These are phyloP conservation scores for Pterophyllum scalare DNA, from an alignment of 2,113 vertebrate genomes.

Conservation along the genomic window DNA sequence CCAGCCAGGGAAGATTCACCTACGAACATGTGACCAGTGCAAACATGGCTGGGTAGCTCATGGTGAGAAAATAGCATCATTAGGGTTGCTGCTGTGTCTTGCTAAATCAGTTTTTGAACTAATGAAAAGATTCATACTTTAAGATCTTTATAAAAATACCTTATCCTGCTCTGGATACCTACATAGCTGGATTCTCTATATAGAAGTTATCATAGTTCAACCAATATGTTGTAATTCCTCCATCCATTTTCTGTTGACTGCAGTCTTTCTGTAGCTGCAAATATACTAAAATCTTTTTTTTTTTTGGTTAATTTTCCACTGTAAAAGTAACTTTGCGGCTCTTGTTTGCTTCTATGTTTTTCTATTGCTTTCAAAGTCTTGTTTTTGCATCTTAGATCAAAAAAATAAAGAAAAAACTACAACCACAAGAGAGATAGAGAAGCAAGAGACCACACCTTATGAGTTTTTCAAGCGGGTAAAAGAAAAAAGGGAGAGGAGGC, in stretches of 20 bases:
- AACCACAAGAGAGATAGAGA: slow-evolving; percentile 28
- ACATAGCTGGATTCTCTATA: neutral
- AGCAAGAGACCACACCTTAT: slow-evolving; percentile 63
- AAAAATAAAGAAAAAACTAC: slow-evolving; percentile 17
- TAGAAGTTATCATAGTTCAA: neutral
- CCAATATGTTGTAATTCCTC: neutral
- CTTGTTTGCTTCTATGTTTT: slow-evolving; percentile 34
- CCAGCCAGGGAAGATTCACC: slow-evolving; percentile 98
- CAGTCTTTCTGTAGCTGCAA: neutral
- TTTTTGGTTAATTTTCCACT: neutral
- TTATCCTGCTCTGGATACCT: slow-evolving; percentile 12
- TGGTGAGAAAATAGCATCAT: slow-evolving; percentile 82
- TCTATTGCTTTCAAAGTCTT: slow-evolving; percentile 41
- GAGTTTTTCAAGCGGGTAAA: slow-evolving; percentile 58
- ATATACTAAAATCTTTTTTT: neutral
- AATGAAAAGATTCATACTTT: neutral
- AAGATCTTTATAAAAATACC: neutral
- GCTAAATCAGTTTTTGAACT: neutral
- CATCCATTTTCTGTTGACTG: neutral
- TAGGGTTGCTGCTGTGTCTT: neutral
- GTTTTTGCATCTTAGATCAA: slow-evolving; percentile 53
- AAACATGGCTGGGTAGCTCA: slow-evolving; percentile 99
- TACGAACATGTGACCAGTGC: slow-evolving; percentile 98
- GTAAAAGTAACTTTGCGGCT: slow-evolving; percentile 7
- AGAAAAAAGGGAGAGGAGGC: slow-evolving; percentile 71